phyloP scores from a whole-genome alignment of 1,140 invertebrate genomes.

The Micrasema longulum region DNA sequence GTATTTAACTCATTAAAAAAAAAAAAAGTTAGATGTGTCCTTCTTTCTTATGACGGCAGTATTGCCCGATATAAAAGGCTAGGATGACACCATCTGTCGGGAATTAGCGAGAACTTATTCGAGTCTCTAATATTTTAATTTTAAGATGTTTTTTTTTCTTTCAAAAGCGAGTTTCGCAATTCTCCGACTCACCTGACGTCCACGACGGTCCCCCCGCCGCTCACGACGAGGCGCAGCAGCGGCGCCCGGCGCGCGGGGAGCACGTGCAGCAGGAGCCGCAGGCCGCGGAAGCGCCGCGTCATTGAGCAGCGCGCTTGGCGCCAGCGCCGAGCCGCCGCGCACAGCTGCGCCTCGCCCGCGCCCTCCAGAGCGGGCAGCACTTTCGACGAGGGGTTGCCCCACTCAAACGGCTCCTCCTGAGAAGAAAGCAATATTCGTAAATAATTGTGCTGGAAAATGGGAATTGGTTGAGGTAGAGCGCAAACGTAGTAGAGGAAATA shows the following conservation, averaged over 20 bases:
- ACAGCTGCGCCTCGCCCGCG: conserved; percentile 65
- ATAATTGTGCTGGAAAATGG: too few relatives aligned
- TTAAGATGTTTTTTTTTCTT: too few relatives aligned
- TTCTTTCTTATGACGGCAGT: too few relatives aligned
- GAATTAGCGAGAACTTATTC: too few relatives aligned
- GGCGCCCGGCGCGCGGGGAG: conserved; percentile 71
- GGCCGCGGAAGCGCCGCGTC: conserved; percentile 74
- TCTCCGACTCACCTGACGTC: conserved; percentile 63
- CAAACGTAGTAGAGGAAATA: too few relatives aligned
- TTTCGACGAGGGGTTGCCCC: conserved; percentile 75
- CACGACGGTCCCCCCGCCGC: conserved; percentile 77
- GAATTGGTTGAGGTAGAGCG: too few relatives aligned
- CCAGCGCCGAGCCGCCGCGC: conserved; percentile 75
- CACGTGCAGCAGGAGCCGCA: conserved; percentile 79
- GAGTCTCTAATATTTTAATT: too few relatives aligned
- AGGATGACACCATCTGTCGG: too few relatives aligned
- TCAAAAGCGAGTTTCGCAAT: too few relatives aligned
- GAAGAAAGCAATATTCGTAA: conserved; percentile 7
- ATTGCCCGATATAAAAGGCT: too few relatives aligned
- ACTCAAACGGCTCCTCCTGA: conserved; percentile 83
- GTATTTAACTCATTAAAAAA: too few relatives aligned
- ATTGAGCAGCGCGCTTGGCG: conserved; percentile 60
- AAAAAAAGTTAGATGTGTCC: too few relatives aligned
- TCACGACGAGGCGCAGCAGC: conserved; percentile 76
- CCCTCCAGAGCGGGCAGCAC: conserved; percentile 62